phyloP scores from a whole-genome alignment of 2,797 vertebrate genomes.

The Phoxinus dragarum region DNA sequence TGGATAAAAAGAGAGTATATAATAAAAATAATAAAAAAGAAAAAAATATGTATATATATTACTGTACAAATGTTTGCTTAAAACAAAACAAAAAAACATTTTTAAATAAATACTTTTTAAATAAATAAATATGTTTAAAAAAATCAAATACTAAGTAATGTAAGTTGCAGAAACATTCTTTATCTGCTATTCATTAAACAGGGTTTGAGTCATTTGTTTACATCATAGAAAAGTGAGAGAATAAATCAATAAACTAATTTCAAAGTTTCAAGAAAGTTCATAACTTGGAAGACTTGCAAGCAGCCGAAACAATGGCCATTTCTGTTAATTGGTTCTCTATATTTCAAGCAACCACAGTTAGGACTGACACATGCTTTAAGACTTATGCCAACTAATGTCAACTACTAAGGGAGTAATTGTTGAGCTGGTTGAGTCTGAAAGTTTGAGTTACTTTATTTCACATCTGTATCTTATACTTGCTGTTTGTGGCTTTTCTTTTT shows the following conservation, averaged over 20 bases:
- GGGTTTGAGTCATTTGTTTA: slow-evolving; percentile 23
- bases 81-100: too few relatives aligned
- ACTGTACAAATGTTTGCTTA: background rate
- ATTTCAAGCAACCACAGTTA: slow-evolving; percentile 60
- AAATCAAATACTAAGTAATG: background rate
- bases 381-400: slow-evolving; percentile 39
- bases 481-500: background rate
- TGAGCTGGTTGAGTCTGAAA: background rate
- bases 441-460: background rate
- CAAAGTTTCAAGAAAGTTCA: slow-evolving; percentile 67
- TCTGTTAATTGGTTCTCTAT: slow-evolving; percentile 66
- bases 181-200: slow-evolving; percentile 9
- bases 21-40: too few relatives aligned
- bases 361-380: slow-evolving; percentile 26
- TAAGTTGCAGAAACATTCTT: background rate
- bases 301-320: slow-evolving; percentile 59
- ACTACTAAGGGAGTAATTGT: background rate
- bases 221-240: slow-evolving; percentile 30
- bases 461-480: background rate
- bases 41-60: too few relatives aligned
- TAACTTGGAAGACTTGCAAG: slow-evolving; percentile 57
- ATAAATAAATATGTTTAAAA: background rate
- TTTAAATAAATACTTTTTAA: too few relatives aligned
- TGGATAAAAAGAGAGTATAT: background rate
- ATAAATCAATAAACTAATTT: slow-evolving; percentile 73